Base-by-base conservation (phyloP, 2,888 invertebrate genomes). In the Apantesis nais region DNA sequence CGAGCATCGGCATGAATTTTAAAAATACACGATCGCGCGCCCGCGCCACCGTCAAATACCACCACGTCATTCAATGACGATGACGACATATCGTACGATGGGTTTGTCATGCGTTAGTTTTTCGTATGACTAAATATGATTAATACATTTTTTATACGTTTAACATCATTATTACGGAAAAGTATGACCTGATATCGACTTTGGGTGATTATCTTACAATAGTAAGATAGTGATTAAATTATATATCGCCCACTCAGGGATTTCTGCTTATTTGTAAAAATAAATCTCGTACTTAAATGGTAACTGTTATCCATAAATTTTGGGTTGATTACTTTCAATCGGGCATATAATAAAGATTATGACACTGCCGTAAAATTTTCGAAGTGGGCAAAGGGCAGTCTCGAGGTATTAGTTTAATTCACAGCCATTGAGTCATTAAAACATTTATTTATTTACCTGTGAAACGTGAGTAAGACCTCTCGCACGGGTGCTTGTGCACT, bases 61-160 rank as follows among this genome's bases (percentile, higher is more conserved):
- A 81, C 79, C 83, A 82, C 91, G 92, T 92, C 92, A 92, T 69
- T 52, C 67, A 68, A 81, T 93, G 93, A 92, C 91, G 92, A 78
- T 58, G 58, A 55, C 58, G 58, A 39, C 77, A 88, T 74, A 91
- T 93, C 93, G 90, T 90, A 92, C 86, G 92, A 93, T 93, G 82
- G 87, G 88, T 88, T 86, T 86, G 83, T 85, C 81, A 77, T 68
- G 77, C 64, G 74, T 74, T 83, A 77, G 73, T 73, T 79, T 81
- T 70, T 78, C 34, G 72, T 83, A 80, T 81, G 80, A 78, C 79
- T 81, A 76, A 69, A 52, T n/a, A 52, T n/a, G n/a, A 48, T 48
- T 48, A 48, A 19, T 48, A 19, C 8, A 12, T 22, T 52, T 52
- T 52, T 52, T 52, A 48, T 52, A 52, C 8, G 19, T 48, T 22